Percentiles rank a stretch among this genome's conserved stretches.
Conservation (phyloP, 2,888 invertebrate species). For the Danaus chrysippus region DNA sequence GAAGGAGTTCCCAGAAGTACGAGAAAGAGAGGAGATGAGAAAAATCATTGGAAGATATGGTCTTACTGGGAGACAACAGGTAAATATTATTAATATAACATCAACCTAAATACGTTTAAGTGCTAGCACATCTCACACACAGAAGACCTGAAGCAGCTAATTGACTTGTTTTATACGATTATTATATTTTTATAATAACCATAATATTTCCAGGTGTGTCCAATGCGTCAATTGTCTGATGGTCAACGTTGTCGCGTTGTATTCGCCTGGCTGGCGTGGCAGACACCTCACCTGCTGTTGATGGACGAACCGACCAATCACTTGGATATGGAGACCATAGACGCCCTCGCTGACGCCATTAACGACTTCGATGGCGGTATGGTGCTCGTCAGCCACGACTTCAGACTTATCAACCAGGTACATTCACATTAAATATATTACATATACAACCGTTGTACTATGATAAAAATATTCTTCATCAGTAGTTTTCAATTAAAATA, state of each 20-base stretch:
- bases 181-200: background rate
- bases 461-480: background rate
- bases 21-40: constrained; percentile 99
- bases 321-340: constrained; percentile 98
- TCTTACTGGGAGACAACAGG: constrained; percentile 97
- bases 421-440: constrained; percentile 22
- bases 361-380: constrained; percentile 99
- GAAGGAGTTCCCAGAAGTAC: constrained; percentile 96
- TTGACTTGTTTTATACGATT: too few species aligned
- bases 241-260: constrained; percentile 99
- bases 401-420: constrained; percentile 98
- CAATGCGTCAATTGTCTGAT: constrained; percentile 96
- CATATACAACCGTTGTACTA: background rate
- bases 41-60: constrained; percentile 99
- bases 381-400: constrained; percentile 99
- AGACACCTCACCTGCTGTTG: constrained; percentile 95
- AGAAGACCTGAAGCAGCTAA: too few species aligned
- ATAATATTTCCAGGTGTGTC: constrained; percentile 83
- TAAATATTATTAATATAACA: constrained; percentile 46
- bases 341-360: constrained; percentile 97
- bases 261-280: constrained; percentile 99
- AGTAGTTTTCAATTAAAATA: too few species aligned
- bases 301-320: constrained; percentile 94
- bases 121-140: too few species aligned
- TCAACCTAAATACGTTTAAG: background rate